Base-by-base conservation (phyloP, 2,113 vertebrate genomes). In the Brevimyrus niger region DNA sequence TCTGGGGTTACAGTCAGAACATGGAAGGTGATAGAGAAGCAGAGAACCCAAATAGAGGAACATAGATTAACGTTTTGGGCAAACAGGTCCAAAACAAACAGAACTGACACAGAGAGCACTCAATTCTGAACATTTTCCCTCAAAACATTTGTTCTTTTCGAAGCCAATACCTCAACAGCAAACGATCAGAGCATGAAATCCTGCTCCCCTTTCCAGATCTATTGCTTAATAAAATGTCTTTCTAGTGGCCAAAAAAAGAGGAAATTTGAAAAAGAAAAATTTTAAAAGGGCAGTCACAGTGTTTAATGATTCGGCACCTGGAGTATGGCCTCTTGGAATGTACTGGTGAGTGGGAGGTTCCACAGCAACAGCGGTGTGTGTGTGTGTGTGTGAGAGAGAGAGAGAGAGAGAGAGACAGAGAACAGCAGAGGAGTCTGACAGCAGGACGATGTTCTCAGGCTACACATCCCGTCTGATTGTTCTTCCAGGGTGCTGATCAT, bases 151-250 rank as follows among this genome's bases (percentile, higher is more conserved):
- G 73, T 35, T 42, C 73, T 42, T 80, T 19, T 15, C 35, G 1
- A 80, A 80, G 73, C 73, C 73, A 80, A 42, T 42, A 19, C 17
- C 13, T 31, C 73, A 80, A 80, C 73, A 80, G 73, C n/a, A 42
- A n/a, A 17, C 9, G 10, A 69, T 31, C n/a, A 69, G 61, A 69
- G 61, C 61, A n/a, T 27, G n/a, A 69, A 27, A 69, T 69, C 9
- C 61, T 69, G n/a, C 15, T 80, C 73, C 35, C 73, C 35, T 42
- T 42, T 80, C 31, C 73, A 80, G 61, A 80, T 8, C 2, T 80
- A 38, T 80, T 80, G 73, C 73, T 80, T 80, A 80, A 80, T 80
- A 80, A n/a, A 80, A 80, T 80, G 73, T 80, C 15, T 35, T 76
- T 35, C 15, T 80, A 80, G 31, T 42, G 35, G 73, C 35, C 73